Base-by-base conservation (phyloP, 2,113 vertebrate species). In the Forbesichthys agassizii region DNA sequence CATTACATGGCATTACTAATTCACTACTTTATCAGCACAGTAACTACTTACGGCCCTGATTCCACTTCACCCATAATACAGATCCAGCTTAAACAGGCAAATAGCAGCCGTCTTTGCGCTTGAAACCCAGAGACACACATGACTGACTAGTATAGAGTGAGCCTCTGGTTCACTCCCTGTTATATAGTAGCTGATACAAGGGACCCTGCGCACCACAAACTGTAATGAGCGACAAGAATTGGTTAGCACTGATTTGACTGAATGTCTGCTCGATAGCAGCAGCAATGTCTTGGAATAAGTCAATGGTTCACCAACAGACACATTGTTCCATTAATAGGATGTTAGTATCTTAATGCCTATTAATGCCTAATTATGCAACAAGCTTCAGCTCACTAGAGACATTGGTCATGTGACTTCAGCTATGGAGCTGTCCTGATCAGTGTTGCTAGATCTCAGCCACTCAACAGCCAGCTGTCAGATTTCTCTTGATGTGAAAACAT, bases 1-100 rank as follows among this genome's bases (percentile, higher is more conserved):
- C 36, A 42, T 42, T 6, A 42, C 11, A 14, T 10, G 49, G 49
- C 13, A 51, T 51, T 51, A 10, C 20, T 4, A 33, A 27, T 58
- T 5, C 18, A 11, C 12, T 12, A 12, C 27, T 27, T 27, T 27
- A 4, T 12, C 3, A 71, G 1, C 33, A 9, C 14, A 5, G 5
- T 13, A 10, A 11, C 16, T 59, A 87, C 89, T 89, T 81, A 91
- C 86, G 87, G 87, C 69, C n/a, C 61, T 46, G 69, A 33, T 3
- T 10, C 36, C 10, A 60, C 60, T 36, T 64, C 68, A 55, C 47
- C 33, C 5, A 66, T 63, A 74, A 66, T 63, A 74, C 6, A 66
- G 33, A 74, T 62, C 71, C 71, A 79, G 49, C 73, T 71, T 11
- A 88, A 36, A 13, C 75, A 42, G 74, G 78, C 67, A 68, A 78